Conservation (phyloP, 1,140 invertebrate species). For the Listronotus oregonensis region DNA sequence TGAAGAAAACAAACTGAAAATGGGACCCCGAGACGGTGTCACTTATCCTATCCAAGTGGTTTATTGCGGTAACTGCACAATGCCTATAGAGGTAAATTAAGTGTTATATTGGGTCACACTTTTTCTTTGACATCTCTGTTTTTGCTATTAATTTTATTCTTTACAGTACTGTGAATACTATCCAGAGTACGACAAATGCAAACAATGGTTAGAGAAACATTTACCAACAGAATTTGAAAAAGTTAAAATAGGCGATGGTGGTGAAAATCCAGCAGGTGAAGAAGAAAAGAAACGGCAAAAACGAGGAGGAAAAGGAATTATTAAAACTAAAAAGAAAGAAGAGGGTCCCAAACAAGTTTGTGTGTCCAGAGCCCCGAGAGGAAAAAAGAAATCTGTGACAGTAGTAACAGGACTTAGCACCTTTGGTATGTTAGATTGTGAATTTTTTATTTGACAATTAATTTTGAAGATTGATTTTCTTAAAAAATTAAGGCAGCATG, state of each 20-base stretch:
- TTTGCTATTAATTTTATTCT: constrained; percentile 9
- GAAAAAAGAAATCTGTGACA: constrained; percentile 99
- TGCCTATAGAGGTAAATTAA: constrained; percentile 81
- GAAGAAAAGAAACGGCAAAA: constrained; percentile 95
- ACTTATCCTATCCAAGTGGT: constrained; percentile 85
- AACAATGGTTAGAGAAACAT: constrained; percentile 94
- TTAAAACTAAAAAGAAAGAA: constrained; percentile 87
- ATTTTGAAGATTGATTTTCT: neutral
- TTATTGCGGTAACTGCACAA: constrained; percentile 94
- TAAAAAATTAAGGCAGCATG: no score
- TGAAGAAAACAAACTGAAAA: constrained; percentile 44
- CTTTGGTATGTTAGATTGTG: constrained; percentile 70
- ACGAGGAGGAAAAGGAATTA: constrained; percentile 85
- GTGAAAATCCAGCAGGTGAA: constrained; percentile 73
- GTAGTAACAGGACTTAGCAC: constrained; percentile 85
- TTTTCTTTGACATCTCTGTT: no score
- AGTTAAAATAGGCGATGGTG: constrained; percentile 76
- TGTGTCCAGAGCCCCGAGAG: constrained; percentile 89
- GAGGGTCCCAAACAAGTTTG: constrained; percentile 79
- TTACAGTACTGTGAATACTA: constrained; percentile 94
- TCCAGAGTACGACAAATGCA: constrained; percentile 96
- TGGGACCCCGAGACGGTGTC: constrained; percentile 62
- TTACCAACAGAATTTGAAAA: constrained; percentile 92
- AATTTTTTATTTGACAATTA: constrained; percentile 2
- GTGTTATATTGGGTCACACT: no score